Base-by-base conservation (phyloP, 2,113 vertebrate species). In the Hippolais icterina region DNA sequence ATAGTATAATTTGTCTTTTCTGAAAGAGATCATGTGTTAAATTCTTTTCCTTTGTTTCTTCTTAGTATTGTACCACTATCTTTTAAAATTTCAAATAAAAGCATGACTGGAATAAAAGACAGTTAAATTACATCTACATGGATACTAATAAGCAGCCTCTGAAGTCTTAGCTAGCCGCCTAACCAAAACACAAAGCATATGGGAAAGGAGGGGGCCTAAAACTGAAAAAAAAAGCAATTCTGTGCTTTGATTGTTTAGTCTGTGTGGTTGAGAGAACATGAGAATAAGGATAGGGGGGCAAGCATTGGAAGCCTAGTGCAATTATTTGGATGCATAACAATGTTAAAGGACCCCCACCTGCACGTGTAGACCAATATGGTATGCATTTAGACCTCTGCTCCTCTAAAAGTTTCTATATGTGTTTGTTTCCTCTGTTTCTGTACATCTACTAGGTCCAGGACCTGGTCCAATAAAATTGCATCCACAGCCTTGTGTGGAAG, bases 51-150 rank as follows among this genome's bases (percentile, higher is more conserved):
- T 68, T 93, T 91, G 70, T 84, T 96, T 79, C 94, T 96, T 94
- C 91, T 96, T 78, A 93, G 90, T 69, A 68, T 85, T 87, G 90
- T 94, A 95, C 94, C 84, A 77, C 77, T 97, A 94, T 90, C 77
- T 96, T 94, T 96, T 92, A 92, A 97, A 95, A 95, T 92, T 96
- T 94, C 89, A 96, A 97, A 95, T 94, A 96, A 97, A 98, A 97
- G 91, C 87, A 68, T 89, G 90, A 89, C 88, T 86, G 94, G 77
- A 89, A 80, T 53, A 92, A 96, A 96, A 96, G 82, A 56, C 91
- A 90, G 88, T 90, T 97, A 97, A 97, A 98, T 98, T 97, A 93
- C 74, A 92, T 96, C 97, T 96, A 97, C 71, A 95, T 96, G 96
- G 94, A 94, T 87, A 76, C 89, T 89, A 97, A 93, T 75, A 97